phyloP scores from a whole-genome alignment of 2,113 vertebrate species.

The Thermophis baileyi region DNA sequence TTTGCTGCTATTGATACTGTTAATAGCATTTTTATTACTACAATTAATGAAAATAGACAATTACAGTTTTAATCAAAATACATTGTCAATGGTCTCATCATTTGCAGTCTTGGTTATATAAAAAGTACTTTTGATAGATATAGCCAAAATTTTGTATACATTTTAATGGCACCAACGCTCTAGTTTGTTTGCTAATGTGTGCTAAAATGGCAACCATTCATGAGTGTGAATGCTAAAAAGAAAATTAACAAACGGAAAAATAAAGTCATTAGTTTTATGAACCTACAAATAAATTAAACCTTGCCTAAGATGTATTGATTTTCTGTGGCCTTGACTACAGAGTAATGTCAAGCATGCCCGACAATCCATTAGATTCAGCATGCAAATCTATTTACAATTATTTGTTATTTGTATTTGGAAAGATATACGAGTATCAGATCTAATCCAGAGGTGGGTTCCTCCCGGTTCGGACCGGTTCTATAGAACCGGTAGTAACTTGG shows the following conservation, averaged over 20 bases:
- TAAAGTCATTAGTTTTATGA: conserved; percentile 75
- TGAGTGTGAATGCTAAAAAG: conserved; percentile 62
- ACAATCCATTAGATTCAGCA: conserved; percentile 73
- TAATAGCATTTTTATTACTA: neutral
- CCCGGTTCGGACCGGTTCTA: too few species aligned
- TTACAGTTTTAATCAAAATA: neutral
- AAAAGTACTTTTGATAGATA: neutral
- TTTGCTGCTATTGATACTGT: neutral
- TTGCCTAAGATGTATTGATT: conserved; percentile 78
- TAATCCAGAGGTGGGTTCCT: too few species aligned
- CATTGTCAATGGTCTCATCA: conserved; percentile 4
- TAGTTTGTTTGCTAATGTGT: conserved; percentile 44
- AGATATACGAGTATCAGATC: conserved; percentile 44
- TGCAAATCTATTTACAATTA: conserved; percentile 70
- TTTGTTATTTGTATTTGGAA: conserved; percentile 58
- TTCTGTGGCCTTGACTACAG: conserved; percentile 71
- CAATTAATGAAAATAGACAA: conserved; percentile 12
- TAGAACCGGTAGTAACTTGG: too few species aligned
- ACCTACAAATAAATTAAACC: conserved; percentile 78
- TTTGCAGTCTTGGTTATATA: neutral
- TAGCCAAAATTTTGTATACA: conserved; percentile 30
- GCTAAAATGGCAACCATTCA: conserved; percentile 60
- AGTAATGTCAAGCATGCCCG: conserved; percentile 74
- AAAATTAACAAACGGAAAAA: conserved; percentile 70
- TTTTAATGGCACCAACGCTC: conserved; percentile 35